These are phyloP conservation scores for Axis porcinus DNA, from an alignment of 2,113 vertebrate species.

Conservation along the genomic window DNA sequence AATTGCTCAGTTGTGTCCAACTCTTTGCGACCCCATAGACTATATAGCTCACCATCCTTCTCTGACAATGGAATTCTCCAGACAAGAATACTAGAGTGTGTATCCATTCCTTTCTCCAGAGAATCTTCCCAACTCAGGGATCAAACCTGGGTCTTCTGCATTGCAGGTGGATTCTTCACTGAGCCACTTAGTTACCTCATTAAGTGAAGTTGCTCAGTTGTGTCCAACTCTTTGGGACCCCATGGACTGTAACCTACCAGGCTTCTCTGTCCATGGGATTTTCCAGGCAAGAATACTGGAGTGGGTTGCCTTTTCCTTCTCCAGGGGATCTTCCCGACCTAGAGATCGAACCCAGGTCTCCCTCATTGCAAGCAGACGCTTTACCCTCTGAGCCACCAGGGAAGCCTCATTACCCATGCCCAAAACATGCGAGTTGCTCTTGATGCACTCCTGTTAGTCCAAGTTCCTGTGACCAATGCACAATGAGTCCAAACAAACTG, in stretches of 20 bases:
- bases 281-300: neutral
- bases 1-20: neutral
- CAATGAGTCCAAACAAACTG: neutral
- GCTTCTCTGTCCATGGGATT: neutral
- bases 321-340: neutral
- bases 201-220: neutral
- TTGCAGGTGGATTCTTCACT: no score
- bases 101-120: no score
- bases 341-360: neutral
- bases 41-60: no score
- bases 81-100: no score
- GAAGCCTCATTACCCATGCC: neutral
- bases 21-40: neutral
- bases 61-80: no score
- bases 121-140: no score
- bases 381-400: neutral
- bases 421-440: neutral
- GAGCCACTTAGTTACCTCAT: neutral
- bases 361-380: no score
- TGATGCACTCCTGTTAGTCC: neutral
- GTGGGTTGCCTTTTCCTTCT: neutral
- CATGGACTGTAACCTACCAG: neutral
- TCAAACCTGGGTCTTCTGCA: no score
- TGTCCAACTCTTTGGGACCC: neutral
- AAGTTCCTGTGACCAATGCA: neutral